These are phyloP conservation scores for Neostethus bicornis DNA, from an alignment of 2,797 vertebrate genomes.

Conservation along the genomic window DNA sequence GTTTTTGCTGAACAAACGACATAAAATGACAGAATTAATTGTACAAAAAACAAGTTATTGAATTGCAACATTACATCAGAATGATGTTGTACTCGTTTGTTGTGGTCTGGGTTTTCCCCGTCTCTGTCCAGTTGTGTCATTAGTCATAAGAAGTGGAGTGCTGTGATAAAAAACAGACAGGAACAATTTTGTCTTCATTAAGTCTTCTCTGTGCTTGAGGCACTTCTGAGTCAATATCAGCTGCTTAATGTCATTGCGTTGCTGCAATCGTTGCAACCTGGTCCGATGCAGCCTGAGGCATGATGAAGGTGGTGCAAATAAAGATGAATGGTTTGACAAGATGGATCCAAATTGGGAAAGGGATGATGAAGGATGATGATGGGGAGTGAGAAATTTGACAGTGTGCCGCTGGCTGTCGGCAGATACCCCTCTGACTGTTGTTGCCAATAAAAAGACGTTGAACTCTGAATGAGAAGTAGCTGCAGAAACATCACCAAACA, in stretches of 20 bases:
- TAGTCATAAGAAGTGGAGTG: slow-evolving; percentile 10
- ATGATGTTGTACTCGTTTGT: not conserved
- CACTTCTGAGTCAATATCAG: slow-evolving; percentile 54
- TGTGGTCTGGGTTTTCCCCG: slow-evolving; percentile 20
- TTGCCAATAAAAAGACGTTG: slow-evolving; percentile 29
- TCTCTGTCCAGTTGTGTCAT: slow-evolving; percentile 27
- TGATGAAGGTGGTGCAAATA: slow-evolving; percentile 19
- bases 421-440: slow-evolving; percentile 39
- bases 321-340: slow-evolving; percentile 35
- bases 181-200: slow-evolving; percentile 42
- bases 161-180: not conserved
- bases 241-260: slow-evolving; percentile 45
- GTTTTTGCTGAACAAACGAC: slow-evolving; percentile 20
- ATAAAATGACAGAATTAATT: slow-evolving; percentile 21
- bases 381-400: slow-evolving; percentile 46
- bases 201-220: slow-evolving; percentile 39
- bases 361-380: slow-evolving; percentile 52
- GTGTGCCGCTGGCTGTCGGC: slow-evolving; percentile 40
- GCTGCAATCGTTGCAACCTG: slow-evolving; percentile 24
- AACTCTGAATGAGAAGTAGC: not conserved
- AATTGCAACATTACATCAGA: slow-evolving; percentile 4
- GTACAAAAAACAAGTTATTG: slow-evolving; percentile 36
- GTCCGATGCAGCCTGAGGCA: slow-evolving; percentile 18
- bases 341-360: slow-evolving; percentile 29
- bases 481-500: not conserved